Conservation (phyloP, 1,140 invertebrate species). For the Conus betulinus region DNA sequence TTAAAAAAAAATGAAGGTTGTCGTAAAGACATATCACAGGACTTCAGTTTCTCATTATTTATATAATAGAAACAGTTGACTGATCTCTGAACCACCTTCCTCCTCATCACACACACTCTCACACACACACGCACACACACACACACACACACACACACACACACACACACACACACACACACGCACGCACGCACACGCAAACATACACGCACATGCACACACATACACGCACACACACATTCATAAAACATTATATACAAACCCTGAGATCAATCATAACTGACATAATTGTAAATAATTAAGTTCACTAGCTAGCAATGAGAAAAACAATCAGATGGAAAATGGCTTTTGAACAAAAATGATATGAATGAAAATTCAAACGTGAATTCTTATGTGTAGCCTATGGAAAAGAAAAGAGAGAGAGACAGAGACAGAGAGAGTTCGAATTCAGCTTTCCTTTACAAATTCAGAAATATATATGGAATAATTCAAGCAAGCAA, state of each 20-base stretch:
- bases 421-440: background rate
- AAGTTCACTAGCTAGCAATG: background rate
- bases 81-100: background rate
- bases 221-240: slow-evolving; percentile 16
- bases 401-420: background rate
- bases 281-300: background rate
- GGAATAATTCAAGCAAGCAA: too few relatives aligned
- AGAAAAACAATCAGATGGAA: background rate
- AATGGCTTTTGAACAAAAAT: background rate
- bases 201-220: background rate
- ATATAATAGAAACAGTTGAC: background rate
- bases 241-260: background rate
- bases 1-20: background rate
- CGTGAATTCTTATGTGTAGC: too few relatives aligned
- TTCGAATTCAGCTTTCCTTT: background rate
- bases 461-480: too few relatives aligned
- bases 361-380: background rate
- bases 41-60: background rate
- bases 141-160: background rate
- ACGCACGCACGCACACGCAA: background rate
- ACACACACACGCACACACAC: background rate
- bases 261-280: background rate
- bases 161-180: background rate
- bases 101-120: background rate
- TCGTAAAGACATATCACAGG: background rate